Base-by-base conservation (phyloP, 1,140 invertebrate species). In the Paracyclopina nana region DNA sequence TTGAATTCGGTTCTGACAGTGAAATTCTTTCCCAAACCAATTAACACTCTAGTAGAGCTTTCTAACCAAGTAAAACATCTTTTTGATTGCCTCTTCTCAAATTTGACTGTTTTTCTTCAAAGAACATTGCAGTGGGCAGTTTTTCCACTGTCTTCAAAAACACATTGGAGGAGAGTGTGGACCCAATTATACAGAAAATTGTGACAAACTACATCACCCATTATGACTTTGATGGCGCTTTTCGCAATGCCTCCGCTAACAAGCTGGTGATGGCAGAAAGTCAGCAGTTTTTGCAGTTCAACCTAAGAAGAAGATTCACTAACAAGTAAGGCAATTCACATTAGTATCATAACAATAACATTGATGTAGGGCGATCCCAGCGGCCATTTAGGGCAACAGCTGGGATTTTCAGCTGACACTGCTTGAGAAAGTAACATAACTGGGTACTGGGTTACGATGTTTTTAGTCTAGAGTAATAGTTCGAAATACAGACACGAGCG, bases 251-350 rank as follows among this genome's bases (percentile, higher is more conserved):
- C 8, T 6, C 6, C 14, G 20, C 14, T 42, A 42, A 22, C 14
- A 22, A 42, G 20, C n/a, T 42, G 14, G 14, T 42, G 6, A 42
- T 42, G 40, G 6, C n/a, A 9, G 40, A 42, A 22, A 22, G 40
- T 9, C 9, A 22, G 20, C 6, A 22, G 6, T 42, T 42, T 22
- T 22, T 42, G 40, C n/a, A 42, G 14, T 42, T 18, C 40, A 18
- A n/a, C 6, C 14, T 42, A 14, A 42, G 40, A 42, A 22, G 24
- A 42, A n/a, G 40, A 6, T 42, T 42, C 40, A 42, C 40, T n/a
- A 14, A 42, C 40, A 42, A 42, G 40, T 42, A 14, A 14, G n/a
- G 8, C n/a, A n/a, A n/a, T n/a, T n/a, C n/a, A n/a, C n/a, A n/a
- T n/a, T n/a, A n/a, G n/a, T n/a, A n/a, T n/a, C n/a, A n/a, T n/a